Base-by-base conservation (phyloP, 2,888 invertebrate species). In the Agonopterix subpropinquella region DNA sequence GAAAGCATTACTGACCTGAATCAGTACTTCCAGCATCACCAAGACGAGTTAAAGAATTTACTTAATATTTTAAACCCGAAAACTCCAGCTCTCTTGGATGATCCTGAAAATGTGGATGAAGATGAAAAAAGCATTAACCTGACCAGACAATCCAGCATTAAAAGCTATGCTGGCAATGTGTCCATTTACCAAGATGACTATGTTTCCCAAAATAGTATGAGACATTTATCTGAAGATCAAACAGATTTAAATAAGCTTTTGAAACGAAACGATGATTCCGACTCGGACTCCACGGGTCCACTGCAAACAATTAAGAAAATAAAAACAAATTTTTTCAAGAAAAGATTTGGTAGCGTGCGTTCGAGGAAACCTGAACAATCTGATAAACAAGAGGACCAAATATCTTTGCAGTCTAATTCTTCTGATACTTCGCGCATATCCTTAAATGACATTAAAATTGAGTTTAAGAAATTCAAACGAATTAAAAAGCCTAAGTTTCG, bases 311-410 rank as follows among this genome's bases (percentile, higher is more conserved):
- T 94, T 44, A 92, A 90, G 57, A 92, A 92, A 53, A 80, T 94
- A 0, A 92, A 91, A 64, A 88, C 73, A 70, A 70, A 88, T 65
- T 89, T 92, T 36, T 88, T 94, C 10, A 83, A 90, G 0, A 92
- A 90, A 64, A 91, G 90, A 64, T 91, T 92, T 59, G 89, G 86
- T 1, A 90, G 89, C n/a, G 70, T 91, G n/a, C 89, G 90, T 64
- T 84, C 90, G 3, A 90, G 89, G 59, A 80, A 89, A 48, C 72
- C 84, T 2, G 91, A 91, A 28, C 28, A 28, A 28, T 72, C 84
- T 2, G 91, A 91, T 36, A 86, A 89, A 37, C 78, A 78, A 50
- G 88, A 89, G 50, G 91, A 90, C 64, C 78, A 88, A 56, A 57
- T 89, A 57, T 91, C 91, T 5, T 52, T 91, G 8, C 83, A 80